A percentile compares a stretch with the other conserved stretches of the same genome.
phyloP scores from a whole-genome alignment of 2,113 vertebrate species.

The Felis chaus region DNA sequence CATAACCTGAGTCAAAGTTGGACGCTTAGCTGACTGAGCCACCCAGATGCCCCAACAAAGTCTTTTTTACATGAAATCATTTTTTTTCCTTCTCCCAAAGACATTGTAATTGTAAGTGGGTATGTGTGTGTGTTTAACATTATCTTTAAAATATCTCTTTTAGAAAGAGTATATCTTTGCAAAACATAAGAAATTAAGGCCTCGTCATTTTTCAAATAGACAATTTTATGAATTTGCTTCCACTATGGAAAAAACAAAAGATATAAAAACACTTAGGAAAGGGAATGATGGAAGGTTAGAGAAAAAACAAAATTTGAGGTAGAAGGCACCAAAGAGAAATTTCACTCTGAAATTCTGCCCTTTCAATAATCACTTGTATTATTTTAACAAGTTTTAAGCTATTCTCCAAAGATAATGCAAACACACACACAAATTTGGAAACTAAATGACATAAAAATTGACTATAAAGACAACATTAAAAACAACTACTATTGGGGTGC shows the following conservation, averaged over 20 bases:
- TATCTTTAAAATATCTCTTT: background rate
- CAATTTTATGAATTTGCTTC: background rate
- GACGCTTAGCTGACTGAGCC: no score
- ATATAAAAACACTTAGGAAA: background rate
- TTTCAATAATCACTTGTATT: background rate
- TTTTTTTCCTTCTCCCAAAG: background rate
- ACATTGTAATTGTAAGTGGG: background rate
- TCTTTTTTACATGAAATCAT: background rate
- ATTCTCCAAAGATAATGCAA: background rate
- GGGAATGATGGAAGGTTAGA: background rate
- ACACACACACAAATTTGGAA: background rate
- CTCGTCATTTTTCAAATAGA: background rate
- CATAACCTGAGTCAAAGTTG: no score
- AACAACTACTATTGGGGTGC: background rate
- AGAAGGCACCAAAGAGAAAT: background rate
- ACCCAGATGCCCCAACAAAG: no score
- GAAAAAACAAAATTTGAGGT: background rate
- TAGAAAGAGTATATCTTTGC: background rate
- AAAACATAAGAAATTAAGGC: background rate
- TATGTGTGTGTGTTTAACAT: background rate
- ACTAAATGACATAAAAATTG: slow-evolving; percentile 1
- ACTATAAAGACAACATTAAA: background rate
- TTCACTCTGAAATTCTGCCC: background rate
- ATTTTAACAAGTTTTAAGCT: background rate
- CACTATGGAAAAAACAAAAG: background rate